Evolutionary conservation across 1,140 invertebrate species (phyloP).

Genomic region (Amphibalanus amphitrite): DNA sequence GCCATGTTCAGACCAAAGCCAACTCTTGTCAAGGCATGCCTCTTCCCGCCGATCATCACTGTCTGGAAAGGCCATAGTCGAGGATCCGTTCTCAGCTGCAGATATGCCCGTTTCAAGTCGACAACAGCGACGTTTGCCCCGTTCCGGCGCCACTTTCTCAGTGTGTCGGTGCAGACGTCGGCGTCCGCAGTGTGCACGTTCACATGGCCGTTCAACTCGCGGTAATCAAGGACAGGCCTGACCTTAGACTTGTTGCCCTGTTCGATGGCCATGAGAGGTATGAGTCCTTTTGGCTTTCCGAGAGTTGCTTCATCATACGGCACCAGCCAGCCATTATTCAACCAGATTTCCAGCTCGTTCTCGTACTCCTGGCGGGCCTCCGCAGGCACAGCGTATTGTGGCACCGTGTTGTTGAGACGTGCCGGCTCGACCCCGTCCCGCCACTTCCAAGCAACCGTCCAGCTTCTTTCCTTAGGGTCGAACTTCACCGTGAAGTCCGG

Average conservation of each 20-base stretch:
- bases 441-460: constrained; percentile 11
- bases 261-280: constrained; percentile 9
- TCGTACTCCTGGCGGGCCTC: constrained; percentile 3
- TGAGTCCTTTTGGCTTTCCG: constrained; percentile 6
- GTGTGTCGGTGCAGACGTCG: constrained; percentile 8
- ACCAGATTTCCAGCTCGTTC: background rate
- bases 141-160: constrained; percentile 4
- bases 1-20: constrained; percentile 8
- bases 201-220: constrained; percentile 7
- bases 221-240: constrained; percentile 4
- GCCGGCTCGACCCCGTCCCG: background rate
- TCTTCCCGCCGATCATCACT: constrained; percentile 2
- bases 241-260: constrained; percentile 10
- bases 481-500: constrained; percentile 7
- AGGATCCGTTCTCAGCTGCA: constrained; percentile 6
- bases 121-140: constrained; percentile 5
- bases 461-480: background rate
- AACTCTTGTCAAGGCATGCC: constrained; percentile 3
- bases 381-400: constrained; percentile 2
- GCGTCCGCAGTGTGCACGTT: constrained; percentile 3
- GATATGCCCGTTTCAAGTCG: constrained; percentile 8
- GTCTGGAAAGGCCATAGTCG: constrained; percentile 11
- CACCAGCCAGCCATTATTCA: constrained; percentile 10
- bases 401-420: constrained; percentile 2
- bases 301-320: background rate